phyloP scores from a whole-genome alignment of 2,113 vertebrate genomes.

The Empidonax traillii region DNA sequence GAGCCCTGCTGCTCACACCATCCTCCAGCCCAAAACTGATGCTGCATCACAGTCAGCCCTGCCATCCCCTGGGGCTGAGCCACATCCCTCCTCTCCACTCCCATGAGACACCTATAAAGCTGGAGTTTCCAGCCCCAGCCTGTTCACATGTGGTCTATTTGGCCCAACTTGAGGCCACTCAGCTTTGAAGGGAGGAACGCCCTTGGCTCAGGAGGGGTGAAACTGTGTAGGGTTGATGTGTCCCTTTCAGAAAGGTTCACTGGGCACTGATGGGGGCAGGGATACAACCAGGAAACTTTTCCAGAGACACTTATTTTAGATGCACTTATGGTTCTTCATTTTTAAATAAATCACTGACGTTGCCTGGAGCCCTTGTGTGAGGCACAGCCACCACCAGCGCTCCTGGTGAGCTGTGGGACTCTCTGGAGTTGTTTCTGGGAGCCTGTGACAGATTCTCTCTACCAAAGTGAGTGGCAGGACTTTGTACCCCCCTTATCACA shows the following conservation, averaged over 20 bases:
- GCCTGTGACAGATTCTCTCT: background rate
- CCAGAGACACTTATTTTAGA: background rate
- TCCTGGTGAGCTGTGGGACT: background rate
- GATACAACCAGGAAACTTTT: background rate
- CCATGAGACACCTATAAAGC: rapidly evolving
- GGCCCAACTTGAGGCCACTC: background rate
- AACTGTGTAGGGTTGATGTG: background rate
- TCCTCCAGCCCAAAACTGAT: background rate
- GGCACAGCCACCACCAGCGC: background rate
- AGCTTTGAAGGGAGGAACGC: background rate
- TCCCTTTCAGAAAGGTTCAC: background rate
- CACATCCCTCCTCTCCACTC: background rate
- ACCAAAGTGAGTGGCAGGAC: background rate
- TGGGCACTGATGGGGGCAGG: background rate
- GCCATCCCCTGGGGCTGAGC: background rate
- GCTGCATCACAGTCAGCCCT: rapidly evolving
- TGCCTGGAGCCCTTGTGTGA: rapidly evolving
- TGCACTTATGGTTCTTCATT: background rate
- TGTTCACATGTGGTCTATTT: background rate
- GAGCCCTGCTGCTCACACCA: background rate
- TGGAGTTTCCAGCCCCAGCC: background rate
- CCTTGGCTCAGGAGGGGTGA: no score
- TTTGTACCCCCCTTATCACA: rapidly evolving
- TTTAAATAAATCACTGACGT: background rate
- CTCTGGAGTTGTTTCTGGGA: background rate